phyloP scores from a whole-genome alignment of 2,113 vertebrate species.

The Turnix velox region DNA sequence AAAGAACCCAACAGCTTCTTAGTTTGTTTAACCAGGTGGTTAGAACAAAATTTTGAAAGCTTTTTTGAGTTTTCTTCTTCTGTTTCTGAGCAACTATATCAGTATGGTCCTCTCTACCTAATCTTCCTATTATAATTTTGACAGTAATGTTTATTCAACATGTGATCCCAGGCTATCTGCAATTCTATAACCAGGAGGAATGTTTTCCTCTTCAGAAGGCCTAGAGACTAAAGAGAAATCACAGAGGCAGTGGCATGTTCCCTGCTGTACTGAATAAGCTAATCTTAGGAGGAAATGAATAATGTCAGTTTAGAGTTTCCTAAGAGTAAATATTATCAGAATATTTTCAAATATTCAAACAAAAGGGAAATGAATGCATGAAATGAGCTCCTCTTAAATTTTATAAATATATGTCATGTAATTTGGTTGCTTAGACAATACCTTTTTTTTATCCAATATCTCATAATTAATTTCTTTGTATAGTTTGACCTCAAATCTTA shows the following conservation, averaged over 20 bases:
- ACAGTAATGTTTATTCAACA: not conserved
- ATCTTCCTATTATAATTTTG: not conserved
- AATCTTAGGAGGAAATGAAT: not conserved
- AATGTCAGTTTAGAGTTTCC: not conserved
- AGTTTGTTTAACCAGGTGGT: not conserved
- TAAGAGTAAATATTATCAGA: not conserved
- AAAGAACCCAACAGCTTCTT: not conserved
- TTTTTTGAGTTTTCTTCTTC: not conserved
- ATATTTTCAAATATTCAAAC: not conserved
- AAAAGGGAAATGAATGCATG: not conserved
- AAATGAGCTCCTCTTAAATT: not conserved
- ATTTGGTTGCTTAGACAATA: not conserved
- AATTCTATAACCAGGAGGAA: not conserved
- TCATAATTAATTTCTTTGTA: not conserved
- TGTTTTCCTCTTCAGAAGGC: not conserved
- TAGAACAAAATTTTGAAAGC: accelerated
- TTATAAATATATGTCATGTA: not conserved
- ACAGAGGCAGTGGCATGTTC: not conserved
- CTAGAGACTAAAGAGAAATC: not conserved
- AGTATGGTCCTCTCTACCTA: not conserved
- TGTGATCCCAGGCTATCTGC: not conserved
- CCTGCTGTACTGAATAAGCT: not conserved
- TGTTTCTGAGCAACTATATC: not conserved
- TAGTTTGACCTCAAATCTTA: not conserved
- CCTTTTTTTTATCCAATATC: not conserved